phyloP scores from a whole-genome alignment of 1,140 invertebrate genomes.

The Proales similis region DNA sequence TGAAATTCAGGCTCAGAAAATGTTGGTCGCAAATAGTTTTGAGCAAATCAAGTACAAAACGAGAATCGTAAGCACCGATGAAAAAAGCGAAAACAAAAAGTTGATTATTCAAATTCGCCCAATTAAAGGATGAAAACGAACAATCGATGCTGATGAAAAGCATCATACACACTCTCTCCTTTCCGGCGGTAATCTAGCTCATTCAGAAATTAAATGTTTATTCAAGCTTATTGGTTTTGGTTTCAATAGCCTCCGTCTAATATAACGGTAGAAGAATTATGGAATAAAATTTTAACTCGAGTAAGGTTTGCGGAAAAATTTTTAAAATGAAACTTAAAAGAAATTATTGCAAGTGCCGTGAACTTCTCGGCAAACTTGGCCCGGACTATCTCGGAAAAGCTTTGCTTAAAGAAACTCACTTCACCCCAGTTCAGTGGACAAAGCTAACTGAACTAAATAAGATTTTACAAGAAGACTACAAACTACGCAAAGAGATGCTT shows the following conservation, averaged over 20 bases:
- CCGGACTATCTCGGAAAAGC: constrained; percentile 61
- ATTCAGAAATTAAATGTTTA: too few species aligned
- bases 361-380: constrained; percentile 61
- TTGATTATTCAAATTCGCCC: neutral
- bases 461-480: constrained; percentile 71
- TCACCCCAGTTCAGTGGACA: constrained; percentile 75
- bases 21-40: constrained; percentile 12
- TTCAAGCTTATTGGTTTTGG: too few species aligned
- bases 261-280: constrained; percentile 14
- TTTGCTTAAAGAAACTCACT: constrained; percentile 49
- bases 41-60: constrained; percentile 2
- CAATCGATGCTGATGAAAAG: constrained; percentile 11
- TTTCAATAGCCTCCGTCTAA: constrained; percentile 14
- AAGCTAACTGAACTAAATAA: constrained; percentile 62
- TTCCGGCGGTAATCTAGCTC: too few species aligned
- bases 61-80: neutral
- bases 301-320: neutral
- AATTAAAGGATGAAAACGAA: constrained; percentile 29
- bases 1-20: constrained; percentile 17
- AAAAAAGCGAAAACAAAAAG: neutral
- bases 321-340: neutral
- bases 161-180: constrained; percentile 15
- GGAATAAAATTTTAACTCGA: constrained; percentile 13
- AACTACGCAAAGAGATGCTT: constrained; percentile 73
- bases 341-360: constrained; percentile 41